Conservation (phyloP, 2,797 vertebrate genomes). For the Tangara arthus region DNA sequence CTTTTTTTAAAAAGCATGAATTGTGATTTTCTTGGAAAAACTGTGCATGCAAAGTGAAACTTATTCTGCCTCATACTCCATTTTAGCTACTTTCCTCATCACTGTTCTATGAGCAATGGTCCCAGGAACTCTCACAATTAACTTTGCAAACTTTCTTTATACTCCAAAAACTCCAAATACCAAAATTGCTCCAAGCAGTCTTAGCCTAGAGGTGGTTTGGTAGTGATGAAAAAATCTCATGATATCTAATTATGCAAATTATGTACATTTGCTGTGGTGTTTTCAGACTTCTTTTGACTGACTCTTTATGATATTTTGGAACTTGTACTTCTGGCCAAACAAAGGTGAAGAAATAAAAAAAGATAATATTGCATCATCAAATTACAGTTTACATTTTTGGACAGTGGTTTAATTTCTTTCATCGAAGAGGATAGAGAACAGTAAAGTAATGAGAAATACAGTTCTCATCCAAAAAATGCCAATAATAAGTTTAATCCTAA, state of each 20-base stretch:
- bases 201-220: neutral
- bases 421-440: neutral
- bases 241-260: neutral
- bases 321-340: neutral
- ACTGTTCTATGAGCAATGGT: neutral
- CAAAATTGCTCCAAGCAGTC: neutral
- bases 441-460: neutral
- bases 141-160: neutral
- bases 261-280: neutral
- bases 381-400: neutral
- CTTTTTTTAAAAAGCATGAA: neutral
- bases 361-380: neutral
- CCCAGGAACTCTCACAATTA: neutral
- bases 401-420: neutral
- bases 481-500: neutral
- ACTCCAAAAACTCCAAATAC: neutral
- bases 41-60: neutral
- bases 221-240: neutral
- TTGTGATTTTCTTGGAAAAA: neutral
- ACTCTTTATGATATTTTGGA: neutral
- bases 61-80: neutral
- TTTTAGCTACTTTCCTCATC: neutral
- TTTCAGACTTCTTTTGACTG: neutral
- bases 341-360: neutral
- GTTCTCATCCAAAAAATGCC: neutral